Percentiles rank a stretch among this genome's conserved stretches.
Evolutionary conservation across 2,888 invertebrate species (phyloP).

Genomic region (Pegoplata infirma): DNA sequence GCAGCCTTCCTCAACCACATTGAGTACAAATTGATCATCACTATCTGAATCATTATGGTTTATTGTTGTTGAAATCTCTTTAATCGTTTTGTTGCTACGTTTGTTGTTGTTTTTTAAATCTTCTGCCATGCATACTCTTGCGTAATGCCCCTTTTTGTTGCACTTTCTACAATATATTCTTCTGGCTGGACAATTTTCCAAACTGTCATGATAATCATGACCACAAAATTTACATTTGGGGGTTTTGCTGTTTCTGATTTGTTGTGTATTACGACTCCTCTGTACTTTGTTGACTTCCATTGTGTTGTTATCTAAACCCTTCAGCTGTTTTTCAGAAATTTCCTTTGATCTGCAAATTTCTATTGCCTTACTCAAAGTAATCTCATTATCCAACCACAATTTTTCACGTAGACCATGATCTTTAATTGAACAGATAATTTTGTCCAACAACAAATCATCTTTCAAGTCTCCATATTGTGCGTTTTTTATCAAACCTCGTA

Average conservation of each 20-base stretch:
- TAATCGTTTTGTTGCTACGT: neutral
- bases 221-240: conserved; percentile 31
- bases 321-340: conserved; percentile 14
- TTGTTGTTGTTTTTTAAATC: neutral
- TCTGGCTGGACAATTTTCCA: conserved; percentile 20
- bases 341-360: conserved; percentile 19
- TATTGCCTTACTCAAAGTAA: conserved; percentile 14
- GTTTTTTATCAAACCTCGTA: conserved; percentile 1
- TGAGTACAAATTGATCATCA: conserved; percentile 11
- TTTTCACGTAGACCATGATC: conserved; percentile 2
- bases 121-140: conserved; percentile 9
- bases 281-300: neutral
- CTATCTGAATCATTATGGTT: neutral
- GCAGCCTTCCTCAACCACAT: neutral
- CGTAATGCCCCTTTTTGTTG: conserved; percentile 23
- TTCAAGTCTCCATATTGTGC: conserved; percentile 17
- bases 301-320: neutral
- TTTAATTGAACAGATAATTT: conserved; percentile 32
- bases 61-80: neutral
- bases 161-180: conserved; percentile 11
- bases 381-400: conserved; percentile 26
- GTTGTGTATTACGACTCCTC: neutral
- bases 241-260: neutral
- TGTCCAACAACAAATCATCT: conserved; percentile 1
- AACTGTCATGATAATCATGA: conserved; percentile 14